Evolutionary conservation across 2,797 vertebrate genomes (phyloP).

Genomic region (Oceanodroma leucorhoa): DNA sequence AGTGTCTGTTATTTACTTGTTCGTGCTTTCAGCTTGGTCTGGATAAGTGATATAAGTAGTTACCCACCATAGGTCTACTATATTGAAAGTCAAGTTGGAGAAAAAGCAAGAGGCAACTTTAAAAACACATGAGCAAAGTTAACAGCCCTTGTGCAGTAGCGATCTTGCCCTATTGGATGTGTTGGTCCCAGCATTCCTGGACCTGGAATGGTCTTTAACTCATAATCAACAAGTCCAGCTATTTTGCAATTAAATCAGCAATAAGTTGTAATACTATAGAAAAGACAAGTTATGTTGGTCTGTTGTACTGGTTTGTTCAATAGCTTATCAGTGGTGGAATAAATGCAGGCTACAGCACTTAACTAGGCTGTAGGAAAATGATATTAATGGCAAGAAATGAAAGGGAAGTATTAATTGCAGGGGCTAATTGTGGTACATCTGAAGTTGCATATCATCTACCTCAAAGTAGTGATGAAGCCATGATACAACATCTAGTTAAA

Average conservation of each 20-base stretch:
- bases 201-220: background rate
- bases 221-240: background rate
- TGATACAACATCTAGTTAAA: background rate
- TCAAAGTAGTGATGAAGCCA: background rate
- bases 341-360: background rate
- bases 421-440: background rate
- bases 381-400: background rate
- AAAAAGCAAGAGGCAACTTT: background rate
- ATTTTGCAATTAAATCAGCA: background rate
- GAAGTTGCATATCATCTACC: background rate
- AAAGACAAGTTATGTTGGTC: background rate
- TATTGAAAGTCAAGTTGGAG: background rate
- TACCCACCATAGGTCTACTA: background rate
- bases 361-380: background rate
- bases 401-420: constrained; percentile 1
- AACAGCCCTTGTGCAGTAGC: background rate
- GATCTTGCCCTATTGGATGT: background rate
- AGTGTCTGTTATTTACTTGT: background rate
- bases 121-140: background rate
- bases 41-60: background rate
- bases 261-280: background rate
- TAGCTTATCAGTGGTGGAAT: background rate
- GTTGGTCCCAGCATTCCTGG: background rate
- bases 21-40: background rate
- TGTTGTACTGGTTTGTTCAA: background rate